A percentile compares a stretch with the other conserved stretches of the same genome.
Conservation (phyloP, 2,113 vertebrate genomes). For the Hypomesus transpacificus region DNA sequence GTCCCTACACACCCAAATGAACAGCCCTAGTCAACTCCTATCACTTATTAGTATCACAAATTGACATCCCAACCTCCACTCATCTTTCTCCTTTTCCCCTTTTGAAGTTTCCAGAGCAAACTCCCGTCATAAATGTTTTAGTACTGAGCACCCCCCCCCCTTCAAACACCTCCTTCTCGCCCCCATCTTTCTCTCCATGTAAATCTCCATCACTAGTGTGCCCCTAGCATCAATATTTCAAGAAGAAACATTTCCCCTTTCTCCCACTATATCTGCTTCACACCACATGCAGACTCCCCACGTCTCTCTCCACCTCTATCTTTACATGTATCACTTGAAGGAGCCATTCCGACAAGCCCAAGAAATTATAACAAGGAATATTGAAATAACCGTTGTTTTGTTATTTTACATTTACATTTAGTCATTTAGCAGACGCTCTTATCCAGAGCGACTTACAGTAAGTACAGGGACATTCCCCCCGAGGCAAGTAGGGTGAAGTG, state of each 20-base stretch:
- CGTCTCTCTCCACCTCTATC: not conserved
- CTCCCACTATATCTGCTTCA: not conserved
- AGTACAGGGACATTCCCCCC: too few relatives aligned
- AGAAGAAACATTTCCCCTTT: not conserved
- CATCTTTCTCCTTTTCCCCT: not conserved
- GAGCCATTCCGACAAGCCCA: too few relatives aligned
- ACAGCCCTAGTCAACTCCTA: constrained; percentile 12
- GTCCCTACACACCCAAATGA: not conserved
- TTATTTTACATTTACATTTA: too few relatives aligned
- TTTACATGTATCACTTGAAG: not conserved
- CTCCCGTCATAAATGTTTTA: constrained; percentile 53
- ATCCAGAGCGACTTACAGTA: too few relatives aligned
- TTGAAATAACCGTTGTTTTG: too few relatives aligned
- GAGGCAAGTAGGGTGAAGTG: too few relatives aligned
- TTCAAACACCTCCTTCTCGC: not conserved
- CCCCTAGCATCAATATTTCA: constrained; percentile 17
- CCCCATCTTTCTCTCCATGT: not conserved
- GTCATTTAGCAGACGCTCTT: too few relatives aligned
- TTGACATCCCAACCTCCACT: not conserved
- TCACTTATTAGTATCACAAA: constrained; percentile 33
- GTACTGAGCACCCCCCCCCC: constrained; percentile 11
- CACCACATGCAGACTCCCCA: not conserved
- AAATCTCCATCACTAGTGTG: not conserved
- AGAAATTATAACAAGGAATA: too few relatives aligned
- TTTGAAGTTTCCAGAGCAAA: not conserved